A percentile compares a stretch with the other conserved stretches of the same genome.
phyloP scores from a whole-genome alignment of 2,888 invertebrate genomes.

The Helicoverpa assulta region DNA sequence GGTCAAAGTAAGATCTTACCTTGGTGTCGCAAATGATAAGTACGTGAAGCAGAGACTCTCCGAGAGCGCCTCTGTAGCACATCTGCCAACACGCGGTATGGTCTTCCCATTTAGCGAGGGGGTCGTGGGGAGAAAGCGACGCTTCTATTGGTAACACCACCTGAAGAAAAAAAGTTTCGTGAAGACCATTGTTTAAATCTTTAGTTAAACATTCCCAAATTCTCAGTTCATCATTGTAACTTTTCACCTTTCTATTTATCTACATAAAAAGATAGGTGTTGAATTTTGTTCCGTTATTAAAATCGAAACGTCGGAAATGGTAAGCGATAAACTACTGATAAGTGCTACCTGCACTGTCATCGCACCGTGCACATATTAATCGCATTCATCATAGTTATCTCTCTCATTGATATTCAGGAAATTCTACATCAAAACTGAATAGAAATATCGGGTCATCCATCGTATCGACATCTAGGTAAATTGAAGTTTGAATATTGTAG shows the following conservation, averaged over 20 bases:
- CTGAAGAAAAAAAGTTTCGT: constrained; percentile 68
- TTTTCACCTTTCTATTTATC: not conserved
- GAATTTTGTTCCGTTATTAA: not conserved
- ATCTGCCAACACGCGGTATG: constrained; percentile 99
- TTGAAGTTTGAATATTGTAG: not conserved
- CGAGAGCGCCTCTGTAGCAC: constrained; percentile 98
- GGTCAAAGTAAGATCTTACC: no score
- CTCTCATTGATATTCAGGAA: not conserved
- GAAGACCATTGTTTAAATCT: no score
- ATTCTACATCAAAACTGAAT: not conserved
- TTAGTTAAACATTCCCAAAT: no score
- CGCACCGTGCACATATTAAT: not conserved
- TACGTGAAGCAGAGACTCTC: constrained; percentile 98
- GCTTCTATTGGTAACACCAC: constrained; percentile 96
- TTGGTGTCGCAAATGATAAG: constrained; percentile 98
- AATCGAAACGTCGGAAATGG: not conserved
- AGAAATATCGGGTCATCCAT: not conserved
- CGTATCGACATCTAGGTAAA: not conserved
- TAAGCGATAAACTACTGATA: not conserved
- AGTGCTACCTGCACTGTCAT: not conserved
- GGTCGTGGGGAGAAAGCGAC: constrained; percentile 95
- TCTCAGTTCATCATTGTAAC: not conserved
- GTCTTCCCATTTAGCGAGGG: constrained; percentile 96
- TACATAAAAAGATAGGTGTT: not conserved
- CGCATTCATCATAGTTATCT: not conserved